phyloP scores from a whole-genome alignment of 2,797 vertebrate genomes.

The Nothura maculosa region DNA sequence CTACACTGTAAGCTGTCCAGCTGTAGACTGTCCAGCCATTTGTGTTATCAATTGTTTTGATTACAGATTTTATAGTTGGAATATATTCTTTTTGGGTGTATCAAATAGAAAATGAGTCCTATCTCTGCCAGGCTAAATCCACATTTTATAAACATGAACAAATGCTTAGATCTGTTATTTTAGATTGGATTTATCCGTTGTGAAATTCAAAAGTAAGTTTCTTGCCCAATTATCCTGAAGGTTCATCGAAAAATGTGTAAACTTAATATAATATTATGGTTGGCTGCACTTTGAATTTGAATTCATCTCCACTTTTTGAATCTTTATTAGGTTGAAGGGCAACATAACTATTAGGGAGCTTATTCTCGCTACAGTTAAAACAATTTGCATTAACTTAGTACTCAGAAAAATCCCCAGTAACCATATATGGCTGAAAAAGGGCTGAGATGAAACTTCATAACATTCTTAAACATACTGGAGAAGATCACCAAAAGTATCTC shows the following conservation, averaged over 20 bases:
- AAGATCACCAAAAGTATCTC: background rate
- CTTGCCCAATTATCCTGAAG: background rate
- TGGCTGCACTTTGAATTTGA: background rate
- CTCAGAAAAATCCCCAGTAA: background rate
- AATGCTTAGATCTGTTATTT: background rate
- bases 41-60: background rate
- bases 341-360: background rate
- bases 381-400: background rate
- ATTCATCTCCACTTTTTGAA: background rate
- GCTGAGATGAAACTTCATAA: background rate
- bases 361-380: background rate
- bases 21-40: background rate
- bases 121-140: background rate
- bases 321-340: background rate
- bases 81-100: background rate
- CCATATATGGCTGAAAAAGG: background rate
- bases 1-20: background rate
- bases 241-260: background rate
- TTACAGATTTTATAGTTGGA: background rate
- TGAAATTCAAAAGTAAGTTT: background rate
- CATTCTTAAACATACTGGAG: background rate
- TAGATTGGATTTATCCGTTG: background rate
- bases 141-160: background rate
- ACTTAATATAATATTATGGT: background rate
- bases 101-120: background rate